Percentiles rank a stretch among this genome's conserved stretches.
phyloP scores from a whole-genome alignment of 2,888 invertebrate species.

The Phytoseiulus persimilis region DNA sequence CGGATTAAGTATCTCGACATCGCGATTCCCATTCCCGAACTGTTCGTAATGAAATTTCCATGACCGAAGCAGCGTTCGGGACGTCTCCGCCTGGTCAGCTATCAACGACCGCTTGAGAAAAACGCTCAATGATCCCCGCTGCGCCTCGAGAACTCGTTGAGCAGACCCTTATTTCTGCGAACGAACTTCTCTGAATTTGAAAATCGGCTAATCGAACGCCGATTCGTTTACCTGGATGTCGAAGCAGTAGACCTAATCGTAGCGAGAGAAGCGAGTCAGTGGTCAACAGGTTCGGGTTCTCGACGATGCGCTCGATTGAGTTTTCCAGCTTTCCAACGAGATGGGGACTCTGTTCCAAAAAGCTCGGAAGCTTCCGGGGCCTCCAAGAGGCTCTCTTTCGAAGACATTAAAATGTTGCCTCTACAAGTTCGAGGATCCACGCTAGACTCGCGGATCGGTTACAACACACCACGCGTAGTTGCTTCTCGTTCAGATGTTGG shows the following conservation, averaged over 20 bases:
- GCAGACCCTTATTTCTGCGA: no score
- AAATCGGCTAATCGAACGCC: not conserved
- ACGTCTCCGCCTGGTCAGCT: no score
- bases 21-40: not conserved
- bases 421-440: not conserved
- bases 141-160: no score
- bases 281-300: not conserved
- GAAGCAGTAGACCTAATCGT: not conserved
- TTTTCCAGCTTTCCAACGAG: not conserved
- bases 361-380: not conserved
- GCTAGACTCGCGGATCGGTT: not conserved
- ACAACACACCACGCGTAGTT: not conserved
- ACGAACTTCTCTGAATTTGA: no score
- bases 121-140: no score
- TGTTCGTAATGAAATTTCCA: no score
- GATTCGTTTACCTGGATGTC: not conserved
- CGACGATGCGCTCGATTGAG: not conserved
- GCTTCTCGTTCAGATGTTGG: not conserved
- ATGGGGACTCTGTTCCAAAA: not conserved
- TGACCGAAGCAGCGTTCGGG: no score
- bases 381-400: not conserved
- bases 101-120: no score
- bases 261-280: not conserved
- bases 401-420: not conserved
- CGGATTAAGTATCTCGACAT: not conserved